Evolutionary conservation across 2,113 vertebrate genomes (phyloP).

Genomic region (Ictalurus furcatus): DNA sequence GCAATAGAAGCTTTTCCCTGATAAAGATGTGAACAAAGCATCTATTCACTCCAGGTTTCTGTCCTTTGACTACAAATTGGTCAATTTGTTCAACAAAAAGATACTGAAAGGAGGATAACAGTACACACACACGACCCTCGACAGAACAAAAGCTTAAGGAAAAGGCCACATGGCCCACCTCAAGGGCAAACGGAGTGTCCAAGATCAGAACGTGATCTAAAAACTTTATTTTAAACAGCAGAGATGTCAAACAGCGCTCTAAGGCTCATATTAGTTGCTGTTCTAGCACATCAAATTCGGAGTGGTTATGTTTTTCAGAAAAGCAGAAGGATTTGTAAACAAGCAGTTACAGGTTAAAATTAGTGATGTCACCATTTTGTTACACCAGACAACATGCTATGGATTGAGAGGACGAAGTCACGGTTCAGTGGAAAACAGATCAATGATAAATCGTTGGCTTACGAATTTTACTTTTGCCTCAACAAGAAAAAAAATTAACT

Average conservation of each 20-base stretch:
- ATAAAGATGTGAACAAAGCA: neutral
- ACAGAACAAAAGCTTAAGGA: neutral
- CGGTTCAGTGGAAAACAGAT: too few relatives aligned
- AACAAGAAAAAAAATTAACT: neutral
- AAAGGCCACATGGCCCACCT: neutral
- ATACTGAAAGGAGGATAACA: neutral
- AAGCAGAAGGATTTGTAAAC: neutral
- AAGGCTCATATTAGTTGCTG: neutral
- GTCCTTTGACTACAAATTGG: conserved; percentile 15
- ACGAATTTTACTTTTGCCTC: neutral
- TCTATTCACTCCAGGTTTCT: neutral
- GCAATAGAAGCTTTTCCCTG: neutral
- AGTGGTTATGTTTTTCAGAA: neutral
- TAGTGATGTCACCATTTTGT: neutral
- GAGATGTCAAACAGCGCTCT: neutral
- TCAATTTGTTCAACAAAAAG: conserved; percentile 1
- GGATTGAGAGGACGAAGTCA: neutral
- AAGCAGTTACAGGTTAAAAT: neutral
- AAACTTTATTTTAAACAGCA: neutral
- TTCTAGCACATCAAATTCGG: neutral
- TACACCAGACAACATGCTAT: neutral
- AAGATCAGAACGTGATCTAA: neutral
- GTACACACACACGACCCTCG: neutral
- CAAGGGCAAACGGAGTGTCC: neutral
- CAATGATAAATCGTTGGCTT: neutral